These are phyloP conservation scores for Artibeus jamaicensis DNA, from an alignment of 2,797 vertebrate genomes.

Conservation along the genomic window DNA sequence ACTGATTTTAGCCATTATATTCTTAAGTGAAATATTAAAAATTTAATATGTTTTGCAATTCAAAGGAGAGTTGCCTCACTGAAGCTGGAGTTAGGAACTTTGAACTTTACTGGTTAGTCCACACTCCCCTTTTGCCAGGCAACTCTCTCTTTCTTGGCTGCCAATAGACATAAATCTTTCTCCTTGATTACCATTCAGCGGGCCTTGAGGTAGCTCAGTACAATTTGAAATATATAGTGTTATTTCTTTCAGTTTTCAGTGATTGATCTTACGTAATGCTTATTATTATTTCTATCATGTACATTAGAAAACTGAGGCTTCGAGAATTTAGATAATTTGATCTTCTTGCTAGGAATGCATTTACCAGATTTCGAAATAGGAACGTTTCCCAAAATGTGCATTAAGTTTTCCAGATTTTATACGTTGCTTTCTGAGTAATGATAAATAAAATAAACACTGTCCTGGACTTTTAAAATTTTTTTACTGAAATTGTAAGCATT, in stretches of 20 bases:
- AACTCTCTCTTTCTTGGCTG: not conserved
- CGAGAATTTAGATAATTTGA: slow-evolving; percentile 40
- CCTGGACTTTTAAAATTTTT: not conserved
- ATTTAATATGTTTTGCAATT: not conserved
- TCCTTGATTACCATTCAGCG: not conserved
- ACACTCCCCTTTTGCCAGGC: not conserved
- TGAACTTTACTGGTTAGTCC: not conserved
- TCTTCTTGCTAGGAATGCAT: slow-evolving; percentile 8
- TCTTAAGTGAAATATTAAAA: slow-evolving; percentile 37
- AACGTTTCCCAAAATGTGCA: not conserved
- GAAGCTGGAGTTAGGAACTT: not conserved
- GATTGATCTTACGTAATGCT: not conserved
- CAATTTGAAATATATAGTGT: not conserved
- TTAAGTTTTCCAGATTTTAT: not conserved
- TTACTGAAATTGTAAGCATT: not conserved
- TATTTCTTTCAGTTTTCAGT: slow-evolving; percentile 15
- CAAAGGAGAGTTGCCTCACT: not conserved
- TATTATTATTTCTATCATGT: not conserved
- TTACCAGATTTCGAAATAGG: not conserved
- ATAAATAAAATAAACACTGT: slow-evolving; percentile 33
- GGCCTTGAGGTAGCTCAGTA: not conserved
- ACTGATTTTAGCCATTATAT: slow-evolving; percentile 7
- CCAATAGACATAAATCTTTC: not conserved
- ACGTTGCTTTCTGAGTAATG: slow-evolving; percentile 28
- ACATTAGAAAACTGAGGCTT: slow-evolving; percentile 6